Base-by-base conservation (phyloP, 2,888 invertebrate genomes). In the Balanococcus diminutus region DNA sequence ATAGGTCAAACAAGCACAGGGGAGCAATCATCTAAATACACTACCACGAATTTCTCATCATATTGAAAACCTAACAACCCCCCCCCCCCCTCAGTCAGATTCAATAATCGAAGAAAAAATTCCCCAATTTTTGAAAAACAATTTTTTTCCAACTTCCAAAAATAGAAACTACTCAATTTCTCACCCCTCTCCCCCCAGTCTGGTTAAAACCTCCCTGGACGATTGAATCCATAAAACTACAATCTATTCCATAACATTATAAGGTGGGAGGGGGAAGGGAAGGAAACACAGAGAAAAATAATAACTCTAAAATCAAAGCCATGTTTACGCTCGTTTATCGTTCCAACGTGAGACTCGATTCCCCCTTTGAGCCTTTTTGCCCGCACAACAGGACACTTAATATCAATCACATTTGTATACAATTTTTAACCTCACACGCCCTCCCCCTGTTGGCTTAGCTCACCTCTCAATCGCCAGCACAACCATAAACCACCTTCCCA, bases 271-370 rank as follows among this genome's bases (percentile, higher is more conserved):
- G 46, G 46, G 46, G n/a, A 4, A 11, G 0, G 51, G 16, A 14
- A 51, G 6, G 56, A 22, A 56, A 56, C 56, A 22, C 22, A 51
- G 42, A n/a, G n/a, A 56, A 56, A 56, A 56, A 56, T 56, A 56
- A 56, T 56, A 56, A 56, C 56, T 56, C 56, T 56, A 56, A 56
- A 56, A 56, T 56, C 56, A 56, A 56, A 56, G 56, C 56, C 56
- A 56, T 56, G 56, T 56, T 56, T 56, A 56, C 56, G 56, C 22
- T 14, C 56, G 56, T 56, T 19, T 56, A 56, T 56, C 56, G 56
- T 56, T 56, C 22, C 56, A 22, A 22, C 56, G 56, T 22, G 56
- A 56, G 56, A 56, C 19, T 56, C 22, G 9, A n/a, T 14, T 22
- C 19, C 5, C 8, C 56, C 56, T 9, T 19, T n/a, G n/a, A n/a